Conservation (phyloP, 2,888 invertebrate genomes). For the Thereva unica region DNA sequence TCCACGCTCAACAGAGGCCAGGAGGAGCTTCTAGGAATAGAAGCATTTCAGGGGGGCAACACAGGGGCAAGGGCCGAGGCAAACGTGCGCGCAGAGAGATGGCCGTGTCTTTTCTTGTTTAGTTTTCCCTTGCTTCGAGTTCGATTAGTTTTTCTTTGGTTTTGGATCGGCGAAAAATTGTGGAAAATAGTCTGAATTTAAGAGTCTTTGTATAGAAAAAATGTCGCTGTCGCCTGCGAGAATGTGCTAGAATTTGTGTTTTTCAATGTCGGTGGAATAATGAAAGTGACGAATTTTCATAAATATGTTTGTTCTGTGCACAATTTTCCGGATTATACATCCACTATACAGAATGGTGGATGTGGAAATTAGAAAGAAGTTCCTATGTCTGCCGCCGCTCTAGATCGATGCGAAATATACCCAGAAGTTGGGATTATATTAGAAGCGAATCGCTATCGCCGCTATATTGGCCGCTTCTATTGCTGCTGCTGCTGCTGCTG, state of each 20-base stretch:
- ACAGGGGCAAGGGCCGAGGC: constrained; percentile 18
- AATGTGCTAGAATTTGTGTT: constrained; percentile 6
- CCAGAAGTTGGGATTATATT: constrained; percentile 14
- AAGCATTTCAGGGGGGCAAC: background rate
- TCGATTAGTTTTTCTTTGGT: constrained; percentile 29
- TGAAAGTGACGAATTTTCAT: constrained; percentile 27
- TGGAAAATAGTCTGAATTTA: constrained; percentile 12
- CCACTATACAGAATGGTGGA: constrained; percentile 8
- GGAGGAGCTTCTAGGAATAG: background rate
- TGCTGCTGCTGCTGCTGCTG: background rate
- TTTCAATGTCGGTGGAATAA: constrained; percentile 6
- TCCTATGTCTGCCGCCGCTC: constrained; percentile 18
- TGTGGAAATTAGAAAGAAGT: constrained; percentile 16
- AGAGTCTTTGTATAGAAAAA: constrained; percentile 12
- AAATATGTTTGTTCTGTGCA: constrained; percentile 18
- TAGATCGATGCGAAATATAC: constrained; percentile 19
- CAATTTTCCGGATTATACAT: constrained; percentile 5
- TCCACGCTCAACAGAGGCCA: background rate
- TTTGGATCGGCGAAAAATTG: constrained; percentile 18
- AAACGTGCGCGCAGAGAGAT: constrained; percentile 33
- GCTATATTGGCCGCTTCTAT: too few relatives aligned
- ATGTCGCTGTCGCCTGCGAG: background rate
- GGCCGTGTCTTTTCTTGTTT: constrained; percentile 24
- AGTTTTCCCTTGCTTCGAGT: constrained; percentile 31
- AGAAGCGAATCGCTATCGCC: too few relatives aligned